Evolutionary conservation across 2,888 invertebrate genomes (phyloP).

Genomic region (Limenitis camilla): DNA sequence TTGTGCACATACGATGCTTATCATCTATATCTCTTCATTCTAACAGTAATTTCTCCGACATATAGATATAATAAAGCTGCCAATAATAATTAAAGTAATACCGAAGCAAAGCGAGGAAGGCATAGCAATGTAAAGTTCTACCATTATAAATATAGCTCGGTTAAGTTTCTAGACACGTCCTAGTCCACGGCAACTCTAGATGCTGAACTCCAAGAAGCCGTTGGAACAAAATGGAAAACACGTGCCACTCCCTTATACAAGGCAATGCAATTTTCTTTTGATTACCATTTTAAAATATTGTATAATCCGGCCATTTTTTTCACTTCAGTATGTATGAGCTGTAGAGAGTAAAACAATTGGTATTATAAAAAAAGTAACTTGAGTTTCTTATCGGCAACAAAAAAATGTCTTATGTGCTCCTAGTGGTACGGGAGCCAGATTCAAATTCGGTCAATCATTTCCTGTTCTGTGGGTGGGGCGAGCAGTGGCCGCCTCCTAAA

Average conservation of each 20-base stretch:
- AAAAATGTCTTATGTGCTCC: too few relatives aligned
- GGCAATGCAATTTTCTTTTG: constrained; percentile 9
- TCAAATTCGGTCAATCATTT: too few relatives aligned
- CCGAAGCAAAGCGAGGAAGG: background rate
- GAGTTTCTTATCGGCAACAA: too few relatives aligned
- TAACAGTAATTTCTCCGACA: too few relatives aligned
- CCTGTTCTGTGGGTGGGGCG: too few relatives aligned
- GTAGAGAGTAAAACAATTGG: too few relatives aligned
- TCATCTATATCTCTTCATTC: too few relatives aligned
- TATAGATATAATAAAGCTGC: too few relatives aligned
- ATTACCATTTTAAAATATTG: background rate
- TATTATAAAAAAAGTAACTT: too few relatives aligned
- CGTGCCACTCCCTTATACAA: constrained; percentile 3
- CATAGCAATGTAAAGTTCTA: background rate
- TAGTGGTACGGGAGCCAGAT: too few relatives aligned
- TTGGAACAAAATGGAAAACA: constrained; percentile 11
- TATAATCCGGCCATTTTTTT: background rate
- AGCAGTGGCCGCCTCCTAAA: too few relatives aligned
- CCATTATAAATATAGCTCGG: background rate
- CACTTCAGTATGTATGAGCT: background rate
- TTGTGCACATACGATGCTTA: too few relatives aligned
- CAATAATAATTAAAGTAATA: background rate
- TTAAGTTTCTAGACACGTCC: constrained; percentile 11
- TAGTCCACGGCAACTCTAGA: background rate
- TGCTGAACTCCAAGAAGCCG: background rate